These are phyloP conservation scores for Meteorus sp. DNA, from an alignment of 1,140 invertebrate species.

Conservation along the genomic window DNA sequence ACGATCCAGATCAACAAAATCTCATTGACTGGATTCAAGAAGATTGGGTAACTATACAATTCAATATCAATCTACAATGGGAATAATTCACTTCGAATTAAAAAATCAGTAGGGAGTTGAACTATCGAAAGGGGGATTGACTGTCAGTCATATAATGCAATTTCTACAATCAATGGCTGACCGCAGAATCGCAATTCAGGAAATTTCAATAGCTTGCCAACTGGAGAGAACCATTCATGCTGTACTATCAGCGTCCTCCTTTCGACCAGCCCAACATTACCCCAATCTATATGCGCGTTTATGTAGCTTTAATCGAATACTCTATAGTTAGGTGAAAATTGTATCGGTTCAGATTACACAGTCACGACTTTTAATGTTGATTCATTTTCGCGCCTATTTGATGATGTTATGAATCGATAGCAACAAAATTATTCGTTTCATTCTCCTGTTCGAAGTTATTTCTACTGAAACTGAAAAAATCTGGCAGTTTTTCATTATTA, in stretches of 20 bases:
- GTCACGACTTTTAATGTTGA: too few relatives aligned
- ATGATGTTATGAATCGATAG: too few relatives aligned
- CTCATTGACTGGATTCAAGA: constrained; percentile 99
- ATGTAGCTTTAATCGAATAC: constrained; percentile 3
- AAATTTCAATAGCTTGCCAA: constrained; percentile 26
- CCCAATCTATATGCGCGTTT: constrained; percentile 2
- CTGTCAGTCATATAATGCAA: neutral
- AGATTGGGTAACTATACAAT: constrained; percentile 77
- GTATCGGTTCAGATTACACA: too few relatives aligned
- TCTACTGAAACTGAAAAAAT: too few relatives aligned
- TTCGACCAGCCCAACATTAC: neutral
- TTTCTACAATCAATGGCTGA: constrained; percentile 8
- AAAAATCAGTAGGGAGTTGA: neutral
- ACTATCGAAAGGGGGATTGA: neutral
- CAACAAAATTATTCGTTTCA: too few relatives aligned
- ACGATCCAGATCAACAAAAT: constrained; percentile 97
- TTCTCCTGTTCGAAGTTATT: too few relatives aligned
- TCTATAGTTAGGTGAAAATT: too few relatives aligned
- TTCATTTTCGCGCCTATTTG: too few relatives aligned
- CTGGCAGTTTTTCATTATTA: too few relatives aligned
- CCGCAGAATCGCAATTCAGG: constrained; percentile 21
- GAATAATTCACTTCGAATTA: neutral
- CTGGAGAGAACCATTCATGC: constrained; percentile 7
- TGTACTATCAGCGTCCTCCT: constrained; percentile 12
- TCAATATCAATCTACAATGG: neutral